These are phyloP conservation scores for Anadara kagoshimensis DNA, from an alignment of 1,140 invertebrate genomes.

Conservation along the genomic window DNA sequence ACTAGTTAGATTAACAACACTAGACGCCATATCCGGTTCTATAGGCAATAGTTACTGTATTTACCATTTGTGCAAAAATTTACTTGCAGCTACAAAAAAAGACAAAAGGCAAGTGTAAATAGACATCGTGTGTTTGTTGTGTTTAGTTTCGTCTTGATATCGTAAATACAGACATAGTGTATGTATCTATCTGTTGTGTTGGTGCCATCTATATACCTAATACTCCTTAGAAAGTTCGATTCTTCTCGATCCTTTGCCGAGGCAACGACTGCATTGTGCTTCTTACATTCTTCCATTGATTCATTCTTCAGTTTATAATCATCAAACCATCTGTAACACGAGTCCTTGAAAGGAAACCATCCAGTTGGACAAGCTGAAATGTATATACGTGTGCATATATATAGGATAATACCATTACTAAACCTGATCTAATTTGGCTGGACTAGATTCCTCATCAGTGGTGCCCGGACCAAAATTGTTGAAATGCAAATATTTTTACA, in stretches of 20 bases:
- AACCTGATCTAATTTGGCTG: neutral
- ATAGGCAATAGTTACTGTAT: too few relatives aligned
- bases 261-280: constrained; percentile 4
- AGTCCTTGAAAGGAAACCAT: constrained; percentile 10
- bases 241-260: constrained; percentile 20
- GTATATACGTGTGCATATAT: neutral
- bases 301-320: constrained; percentile 13
- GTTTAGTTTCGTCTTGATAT: too few relatives aligned
- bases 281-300: constrained; percentile 6
- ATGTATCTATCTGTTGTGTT: too few relatives aligned
- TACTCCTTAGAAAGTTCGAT: constrained; percentile 12
- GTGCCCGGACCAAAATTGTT: too few relatives aligned
- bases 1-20: too few relatives aligned
- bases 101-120: too few relatives aligned
- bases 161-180: too few relatives aligned
- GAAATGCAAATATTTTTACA: too few relatives aligned
- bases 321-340: constrained; percentile 35
- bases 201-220: constrained; percentile 4
- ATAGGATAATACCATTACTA: neutral
- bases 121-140: too few relatives aligned
- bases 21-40: too few relatives aligned
- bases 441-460: neutral
- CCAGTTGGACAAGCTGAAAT: constrained; percentile 26
- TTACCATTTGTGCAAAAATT: too few relatives aligned
- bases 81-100: too few relatives aligned